Evolutionary conservation across 2,113 vertebrate species (phyloP), one percentile per base, ranked within the genome.

Genomic region (Haplochromis burtoni): DNA sequence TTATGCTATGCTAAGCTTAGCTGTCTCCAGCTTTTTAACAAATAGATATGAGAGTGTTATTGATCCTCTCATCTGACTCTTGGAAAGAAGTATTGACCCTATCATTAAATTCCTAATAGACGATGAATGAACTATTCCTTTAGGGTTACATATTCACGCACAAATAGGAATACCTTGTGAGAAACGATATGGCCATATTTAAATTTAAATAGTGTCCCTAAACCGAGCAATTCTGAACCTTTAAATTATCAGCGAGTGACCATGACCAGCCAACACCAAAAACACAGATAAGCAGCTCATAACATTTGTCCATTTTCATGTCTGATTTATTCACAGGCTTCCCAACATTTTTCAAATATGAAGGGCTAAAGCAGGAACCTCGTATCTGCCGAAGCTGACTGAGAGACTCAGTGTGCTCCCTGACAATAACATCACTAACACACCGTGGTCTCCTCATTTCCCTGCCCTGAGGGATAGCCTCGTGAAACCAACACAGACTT

Each of bases 401-500:
- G 54, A 76, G 51, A 47, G 21, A 53, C 82, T 88, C 35, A 84
- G 16, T 68, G 76, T 84, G 83, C 87, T 86, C 66, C 83, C 81
- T 82, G 81, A 80, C 68, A 83, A 86, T 89, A 91, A 86, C 85
- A 89, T 87, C 92, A 82, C 89, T 88, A 93, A 95, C 92, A 86
- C 89, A 91, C 90, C 76, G 31, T 89, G 87, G 82, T 89, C 83
- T 86, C 66, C 59, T 92, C 87, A 92, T 91, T 89, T 89, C 73
- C 88, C 90, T 45, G 78, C 84, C 85, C 57, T 1, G 2, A 54
- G 87, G 81, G 84, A 92, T 19, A 53, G 66, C 79, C 85, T 57
- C 5, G 38, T 54, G 79, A 93, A 92, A 91, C 82, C 68, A 84
- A 89, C 86, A 80, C 86, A 88, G 91, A 89, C 87, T 95, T 92